Evolutionary conservation across 2,113 vertebrate species (phyloP), one percentile per base, ranked within the genome.

Genomic region (Montifringilla adamsi): DNA sequence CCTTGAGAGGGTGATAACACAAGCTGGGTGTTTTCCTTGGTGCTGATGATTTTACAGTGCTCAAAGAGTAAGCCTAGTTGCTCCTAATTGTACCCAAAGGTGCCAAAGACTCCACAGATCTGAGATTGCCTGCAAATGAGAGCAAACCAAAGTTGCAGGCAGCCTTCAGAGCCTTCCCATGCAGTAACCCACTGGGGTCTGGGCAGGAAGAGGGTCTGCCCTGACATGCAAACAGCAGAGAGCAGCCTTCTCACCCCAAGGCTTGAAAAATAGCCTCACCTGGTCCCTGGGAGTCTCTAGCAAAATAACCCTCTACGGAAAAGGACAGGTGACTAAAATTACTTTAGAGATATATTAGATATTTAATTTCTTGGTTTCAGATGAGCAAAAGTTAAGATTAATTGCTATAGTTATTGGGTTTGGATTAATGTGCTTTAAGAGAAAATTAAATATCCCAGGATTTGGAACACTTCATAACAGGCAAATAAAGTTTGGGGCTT

Each of bases 401-500:
- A 55, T 55, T 44, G 41, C 19, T 60, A 4, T 46, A 86, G 53
- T 68, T 77, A 27, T 33, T 82, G 6, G 28, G 10, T 93, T 83
- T 80, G 20, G 3, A 47, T 72, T 91, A 68, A 58, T 47, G 15
- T 15, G 5, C 13, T 6, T 64, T 56, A 52, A 82, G 41, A 85
- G 8, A 13, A 87, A 72, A 69, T 79, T 31, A 73, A 85, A 66
- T 70, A 62, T 53, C 13, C 37, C 23, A 43, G 17, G 28, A 75
- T 67, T 78, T 79, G 41, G 17, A 94, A 59, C 6, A 43, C 9
- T 66, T 76, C 35, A 22, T 18, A 56, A 20, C 35, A 47, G 26
- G 49, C 2, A 4, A 44, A 66, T 50, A 59, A 55, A 18, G 0
- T 11, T 26, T 37, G 26, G 2, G 2, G 0, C 27, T 39, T 11